phyloP scores from a whole-genome alignment of 1,140 invertebrate genomes.

The Neotoxoptera formosana region DNA sequence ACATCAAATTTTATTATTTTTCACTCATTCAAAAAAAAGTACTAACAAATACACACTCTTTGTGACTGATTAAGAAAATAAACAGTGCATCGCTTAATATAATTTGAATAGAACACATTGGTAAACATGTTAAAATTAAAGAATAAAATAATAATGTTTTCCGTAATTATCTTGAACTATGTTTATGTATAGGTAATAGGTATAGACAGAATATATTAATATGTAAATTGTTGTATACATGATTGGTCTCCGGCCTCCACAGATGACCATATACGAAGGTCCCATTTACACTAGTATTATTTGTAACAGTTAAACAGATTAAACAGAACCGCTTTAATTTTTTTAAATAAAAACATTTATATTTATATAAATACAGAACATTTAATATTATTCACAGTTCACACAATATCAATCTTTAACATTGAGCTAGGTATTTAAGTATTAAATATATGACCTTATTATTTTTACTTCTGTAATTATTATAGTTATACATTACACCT shows the following conservation, averaged over 20 bases:
- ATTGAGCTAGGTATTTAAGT: neutral
- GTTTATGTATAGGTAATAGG: no score
- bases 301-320: neutral
- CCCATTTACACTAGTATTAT: neutral
- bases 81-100: no score
- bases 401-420: neutral
- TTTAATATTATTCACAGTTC: neutral
- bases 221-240: neutral
- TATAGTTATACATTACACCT: neutral
- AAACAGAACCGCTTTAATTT: neutral
- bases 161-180: no score
- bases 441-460: neutral
- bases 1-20: no score
- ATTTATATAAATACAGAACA: neutral
- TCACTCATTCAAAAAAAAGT: no score
- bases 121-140: no score
- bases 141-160: no score
- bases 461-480: neutral
- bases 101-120: no score
- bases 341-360: neutral
- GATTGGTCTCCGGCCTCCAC: neutral
- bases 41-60: no score
- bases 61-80: no score
- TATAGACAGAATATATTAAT: conserved; percentile 2
- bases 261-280: neutral